Conservation (phyloP, 2,797 vertebrate genomes). For the Gallinago stenura region DNA sequence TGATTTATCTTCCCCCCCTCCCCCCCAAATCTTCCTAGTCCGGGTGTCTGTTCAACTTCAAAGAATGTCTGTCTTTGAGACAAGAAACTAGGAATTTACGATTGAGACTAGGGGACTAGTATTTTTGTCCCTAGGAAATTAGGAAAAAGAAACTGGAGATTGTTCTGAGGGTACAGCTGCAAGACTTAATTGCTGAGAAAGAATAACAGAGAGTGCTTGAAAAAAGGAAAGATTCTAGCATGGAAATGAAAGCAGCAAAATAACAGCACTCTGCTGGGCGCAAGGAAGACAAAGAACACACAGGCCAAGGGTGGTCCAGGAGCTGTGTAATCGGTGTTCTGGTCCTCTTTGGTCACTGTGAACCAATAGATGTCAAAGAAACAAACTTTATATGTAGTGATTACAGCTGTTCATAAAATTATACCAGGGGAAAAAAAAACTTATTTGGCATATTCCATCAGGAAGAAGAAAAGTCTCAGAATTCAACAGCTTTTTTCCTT, state of each 20-base stretch:
- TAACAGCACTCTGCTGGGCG: not conserved
- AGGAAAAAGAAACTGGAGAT: not conserved
- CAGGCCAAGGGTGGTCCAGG: not conserved
- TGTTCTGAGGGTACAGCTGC: not conserved
- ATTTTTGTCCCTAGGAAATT: not conserved
- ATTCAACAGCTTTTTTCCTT: not conserved
- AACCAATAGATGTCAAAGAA: not conserved
- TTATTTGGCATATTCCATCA: not conserved
- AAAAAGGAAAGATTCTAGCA: not conserved
- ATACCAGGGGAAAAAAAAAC: not conserved
- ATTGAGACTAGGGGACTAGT: not conserved
- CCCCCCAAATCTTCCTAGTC: not conserved
- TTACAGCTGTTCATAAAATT: not conserved
- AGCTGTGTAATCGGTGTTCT: rapidly evolving
- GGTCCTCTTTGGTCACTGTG: not conserved
- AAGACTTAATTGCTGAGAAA: not conserved
- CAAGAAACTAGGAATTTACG: not conserved
- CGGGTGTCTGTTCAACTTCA: not conserved
- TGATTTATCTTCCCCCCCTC: not conserved
- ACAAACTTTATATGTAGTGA: not conserved
- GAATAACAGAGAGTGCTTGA: not conserved
- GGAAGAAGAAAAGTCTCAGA: not conserved
- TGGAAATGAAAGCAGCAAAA: not conserved
- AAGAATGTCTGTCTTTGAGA: not conserved
- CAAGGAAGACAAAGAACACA: not conserved